Conservation (phyloP, 2,888 invertebrate genomes). For the Chymomyza fuscimana region DNA sequence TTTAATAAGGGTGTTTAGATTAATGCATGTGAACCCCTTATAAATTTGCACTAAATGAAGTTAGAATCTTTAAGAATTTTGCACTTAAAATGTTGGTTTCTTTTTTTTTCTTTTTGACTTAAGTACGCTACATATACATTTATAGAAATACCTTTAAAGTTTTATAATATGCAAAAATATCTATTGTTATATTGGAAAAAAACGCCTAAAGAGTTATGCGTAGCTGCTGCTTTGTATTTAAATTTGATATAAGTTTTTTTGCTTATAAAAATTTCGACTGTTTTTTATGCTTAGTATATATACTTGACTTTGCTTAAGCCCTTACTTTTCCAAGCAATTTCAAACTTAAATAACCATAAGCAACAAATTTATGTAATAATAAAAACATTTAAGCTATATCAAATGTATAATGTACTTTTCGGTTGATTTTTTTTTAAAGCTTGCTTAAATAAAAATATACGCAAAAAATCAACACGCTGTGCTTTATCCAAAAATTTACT, state of each 20-base stretch:
- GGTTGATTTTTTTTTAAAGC: slow-evolving; percentile 31
- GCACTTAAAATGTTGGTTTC: slow-evolving; percentile 55
- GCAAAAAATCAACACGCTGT: slow-evolving; percentile 51
- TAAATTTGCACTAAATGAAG: slow-evolving; percentile 40
- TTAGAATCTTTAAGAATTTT: slow-evolving; percentile 39
- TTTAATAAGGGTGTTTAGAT: not conserved
- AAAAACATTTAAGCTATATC: slow-evolving; percentile 71
- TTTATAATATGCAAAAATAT: slow-evolving; percentile 71
- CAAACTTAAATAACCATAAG: slow-evolving; percentile 47
- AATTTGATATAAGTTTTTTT: slow-evolving; percentile 2
- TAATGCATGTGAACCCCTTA: slow-evolving; percentile 7
- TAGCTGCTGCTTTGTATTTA: slow-evolving; percentile 13
- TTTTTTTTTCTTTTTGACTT: slow-evolving; percentile 5
- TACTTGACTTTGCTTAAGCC: slow-evolving; percentile 22
- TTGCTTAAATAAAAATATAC: slow-evolving; percentile 41
- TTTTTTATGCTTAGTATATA: slow-evolving; percentile 31
- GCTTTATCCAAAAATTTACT: slow-evolving; percentile 55
- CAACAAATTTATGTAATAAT: slow-evolving; percentile 69
- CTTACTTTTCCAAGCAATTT: not conserved
- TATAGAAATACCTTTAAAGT: slow-evolving; percentile 61
- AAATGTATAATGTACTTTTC: slow-evolving; percentile 28
- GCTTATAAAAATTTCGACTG: not conserved
- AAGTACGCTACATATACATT: slow-evolving; percentile 50
- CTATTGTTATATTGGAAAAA: slow-evolving; percentile 64
- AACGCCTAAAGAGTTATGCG: slow-evolving; percentile 58